Conservation (phyloP, 2,797 vertebrate species). For the Arctocebus calabarensis region DNA sequence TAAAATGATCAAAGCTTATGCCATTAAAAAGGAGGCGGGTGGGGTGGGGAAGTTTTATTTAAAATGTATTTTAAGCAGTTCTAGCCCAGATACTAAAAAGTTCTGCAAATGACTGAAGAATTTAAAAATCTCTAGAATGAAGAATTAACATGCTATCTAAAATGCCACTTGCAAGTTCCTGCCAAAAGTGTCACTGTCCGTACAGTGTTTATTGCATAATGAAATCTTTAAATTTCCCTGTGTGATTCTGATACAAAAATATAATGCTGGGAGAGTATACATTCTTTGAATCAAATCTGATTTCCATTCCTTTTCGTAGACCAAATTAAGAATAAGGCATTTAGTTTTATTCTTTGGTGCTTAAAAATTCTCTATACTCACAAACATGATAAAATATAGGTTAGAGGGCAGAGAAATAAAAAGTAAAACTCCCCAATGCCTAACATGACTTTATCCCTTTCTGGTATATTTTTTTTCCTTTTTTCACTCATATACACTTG, state of each 20-base stretch:
- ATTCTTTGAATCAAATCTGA: conserved; percentile 50
- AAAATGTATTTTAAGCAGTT: conserved; percentile 82
- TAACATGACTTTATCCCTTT: background rate
- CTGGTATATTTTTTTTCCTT: background rate
- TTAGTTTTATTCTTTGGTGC: background rate
- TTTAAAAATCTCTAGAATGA: conserved; percentile 69
- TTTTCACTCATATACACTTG: background rate
- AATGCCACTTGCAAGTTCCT: conserved; percentile 64
- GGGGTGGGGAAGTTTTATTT: conserved; percentile 58
- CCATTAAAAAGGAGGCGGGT: conserved; percentile 73
- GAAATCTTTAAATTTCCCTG: conserved; percentile 68
- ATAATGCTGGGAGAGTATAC: conserved; percentile 50
- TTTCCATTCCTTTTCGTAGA: background rate
- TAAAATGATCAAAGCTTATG: conserved; percentile 85
- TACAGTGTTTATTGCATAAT: conserved; percentile 45
- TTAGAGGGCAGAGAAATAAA: background rate
- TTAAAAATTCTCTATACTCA: conserved; percentile 20
- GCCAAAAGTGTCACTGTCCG: conserved; percentile 68
- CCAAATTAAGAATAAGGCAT: background rate
- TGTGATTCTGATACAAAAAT: conserved; percentile 60
- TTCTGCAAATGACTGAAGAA: conserved; percentile 70
- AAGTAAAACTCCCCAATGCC: conserved; percentile 28
- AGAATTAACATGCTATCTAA: conserved; percentile 76
- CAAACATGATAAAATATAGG: conserved; percentile 49
- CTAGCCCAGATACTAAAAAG: conserved; percentile 77